These are phyloP conservation scores for Centropus unirufus DNA, from an alignment of 2,113 vertebrate species.

Conservation along the genomic window DNA sequence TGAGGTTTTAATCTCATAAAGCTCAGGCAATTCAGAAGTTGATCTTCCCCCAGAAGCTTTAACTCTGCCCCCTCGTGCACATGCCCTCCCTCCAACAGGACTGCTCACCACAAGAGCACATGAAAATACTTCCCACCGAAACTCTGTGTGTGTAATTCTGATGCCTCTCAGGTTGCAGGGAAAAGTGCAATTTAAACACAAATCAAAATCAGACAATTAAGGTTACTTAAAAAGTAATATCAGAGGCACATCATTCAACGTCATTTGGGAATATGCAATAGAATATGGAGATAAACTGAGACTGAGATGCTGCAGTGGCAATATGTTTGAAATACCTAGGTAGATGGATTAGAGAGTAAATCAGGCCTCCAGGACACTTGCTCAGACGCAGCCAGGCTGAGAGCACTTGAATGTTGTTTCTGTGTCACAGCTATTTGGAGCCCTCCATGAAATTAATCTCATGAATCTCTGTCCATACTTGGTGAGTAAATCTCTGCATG, in stretches of 20 bases:
- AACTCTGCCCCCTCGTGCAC: neutral
- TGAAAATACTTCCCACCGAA: neutral
- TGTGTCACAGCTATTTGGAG: neutral
- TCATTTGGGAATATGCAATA: conserved; percentile 33
- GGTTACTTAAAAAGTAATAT: conserved; percentile 50
- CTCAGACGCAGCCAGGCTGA: neutral
- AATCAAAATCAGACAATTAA: conserved; percentile 56
- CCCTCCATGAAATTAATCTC: neutral
- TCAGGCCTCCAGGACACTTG: neutral
- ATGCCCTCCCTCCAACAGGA: conserved; percentile 14
- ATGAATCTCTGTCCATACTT: neutral
- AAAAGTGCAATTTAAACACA: conserved; percentile 44
- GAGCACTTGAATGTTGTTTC: neutral
- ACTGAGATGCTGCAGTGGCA: neutral
- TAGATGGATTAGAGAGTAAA: conserved; percentile 5
- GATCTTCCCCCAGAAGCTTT: conserved; percentile 46
- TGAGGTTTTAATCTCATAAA: conserved; percentile 63
- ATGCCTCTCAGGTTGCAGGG: conserved; percentile 45
- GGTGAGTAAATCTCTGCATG: fast-evolving
- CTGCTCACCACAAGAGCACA: fast-evolving
- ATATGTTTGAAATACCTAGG: neutral
- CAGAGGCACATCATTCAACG: neutral
- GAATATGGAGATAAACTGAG: neutral
- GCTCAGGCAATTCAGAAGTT: conserved; percentile 25
- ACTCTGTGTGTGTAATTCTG: neutral